Evolutionary conservation across 1,140 invertebrate species (phyloP).

Genomic region (Cherax destructor): DNA sequence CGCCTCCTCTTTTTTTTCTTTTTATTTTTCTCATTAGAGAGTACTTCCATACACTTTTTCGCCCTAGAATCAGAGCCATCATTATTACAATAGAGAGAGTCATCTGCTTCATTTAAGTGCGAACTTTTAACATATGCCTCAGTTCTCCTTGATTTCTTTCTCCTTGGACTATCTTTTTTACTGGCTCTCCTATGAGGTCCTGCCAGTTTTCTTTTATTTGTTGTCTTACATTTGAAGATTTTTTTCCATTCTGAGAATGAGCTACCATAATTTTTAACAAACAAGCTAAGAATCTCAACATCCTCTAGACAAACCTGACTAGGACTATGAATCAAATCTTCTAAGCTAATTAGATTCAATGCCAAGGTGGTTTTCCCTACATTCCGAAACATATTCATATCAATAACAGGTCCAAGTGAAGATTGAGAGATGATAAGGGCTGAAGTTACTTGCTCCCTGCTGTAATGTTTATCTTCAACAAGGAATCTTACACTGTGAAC

Average conservation of each 20-base stretch:
- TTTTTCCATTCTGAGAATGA: slow-evolving; percentile 38
- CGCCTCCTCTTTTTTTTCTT: neutral
- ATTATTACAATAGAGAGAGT: no score
- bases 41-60: neutral
- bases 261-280: slow-evolving; percentile 37
- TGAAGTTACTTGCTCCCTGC: slow-evolving; percentile 48
- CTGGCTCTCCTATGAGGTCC: neutral
- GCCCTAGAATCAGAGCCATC: no score
- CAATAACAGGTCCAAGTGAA: slow-evolving; percentile 34
- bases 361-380: slow-evolving; percentile 26
- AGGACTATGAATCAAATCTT: slow-evolving; percentile 32
- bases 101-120: no score
- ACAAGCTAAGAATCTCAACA: slow-evolving; percentile 44
- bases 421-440: slow-evolving; percentile 57
- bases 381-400: slow-evolving; percentile 56
- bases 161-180: neutral
- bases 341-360: slow-evolving; percentile 23
- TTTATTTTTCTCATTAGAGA: neutral
- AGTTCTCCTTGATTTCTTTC: neutral
- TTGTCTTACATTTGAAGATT: neutral
- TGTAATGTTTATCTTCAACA: slow-evolving; percentile 47
- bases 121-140: no score
- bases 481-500: slow-evolving; percentile 29
- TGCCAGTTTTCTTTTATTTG: neutral
- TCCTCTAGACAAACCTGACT: slow-evolving; percentile 34